These are phyloP conservation scores for Coelinius sp. DNA, from an alignment of 2,888 invertebrate species.

Conservation along the genomic window DNA sequence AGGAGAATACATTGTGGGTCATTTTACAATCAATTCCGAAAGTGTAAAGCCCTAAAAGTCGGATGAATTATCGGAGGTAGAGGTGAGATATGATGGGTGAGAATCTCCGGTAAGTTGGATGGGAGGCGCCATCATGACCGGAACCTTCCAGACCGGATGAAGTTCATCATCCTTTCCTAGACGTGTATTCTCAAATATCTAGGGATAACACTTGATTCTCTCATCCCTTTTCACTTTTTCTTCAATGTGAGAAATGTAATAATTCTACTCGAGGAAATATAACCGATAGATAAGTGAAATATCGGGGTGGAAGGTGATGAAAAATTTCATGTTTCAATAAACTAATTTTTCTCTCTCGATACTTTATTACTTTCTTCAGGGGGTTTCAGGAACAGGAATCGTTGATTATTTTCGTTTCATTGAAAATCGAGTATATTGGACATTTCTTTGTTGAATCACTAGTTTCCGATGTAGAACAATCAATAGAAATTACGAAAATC, in stretches of 20 bases:
- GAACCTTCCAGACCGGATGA: conserved; percentile 13
- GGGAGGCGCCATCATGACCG: conserved; percentile 21
- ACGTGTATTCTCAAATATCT: conserved; percentile 16
- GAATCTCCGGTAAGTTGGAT: conserved; percentile 13
- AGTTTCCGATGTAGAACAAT: no score
- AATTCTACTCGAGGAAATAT: background rate
- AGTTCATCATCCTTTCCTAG: conserved; percentile 12
- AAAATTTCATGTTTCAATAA: background rate
- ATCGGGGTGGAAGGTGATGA: background rate
- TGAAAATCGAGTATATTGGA: no score
- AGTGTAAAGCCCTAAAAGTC: conserved; percentile 8
- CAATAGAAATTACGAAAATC: no score
- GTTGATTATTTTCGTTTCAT: no score
- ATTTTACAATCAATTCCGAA: conserved; percentile 8
- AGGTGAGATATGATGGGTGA: conserved; percentile 14
- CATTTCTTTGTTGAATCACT: no score
- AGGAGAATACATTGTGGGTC: background rate
- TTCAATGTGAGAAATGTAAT: conserved; percentile 13
- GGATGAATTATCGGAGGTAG: conserved; percentile 13
- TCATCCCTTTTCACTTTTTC: background rate
- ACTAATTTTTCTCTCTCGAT: background rate
- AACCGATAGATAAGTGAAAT: background rate
- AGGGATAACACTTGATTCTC: conserved; percentile 22
- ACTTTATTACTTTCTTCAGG: background rate
- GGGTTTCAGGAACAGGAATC: background rate